Conservation (phyloP, 2,888 invertebrate species). For the Oegoconia quadripuncta region DNA sequence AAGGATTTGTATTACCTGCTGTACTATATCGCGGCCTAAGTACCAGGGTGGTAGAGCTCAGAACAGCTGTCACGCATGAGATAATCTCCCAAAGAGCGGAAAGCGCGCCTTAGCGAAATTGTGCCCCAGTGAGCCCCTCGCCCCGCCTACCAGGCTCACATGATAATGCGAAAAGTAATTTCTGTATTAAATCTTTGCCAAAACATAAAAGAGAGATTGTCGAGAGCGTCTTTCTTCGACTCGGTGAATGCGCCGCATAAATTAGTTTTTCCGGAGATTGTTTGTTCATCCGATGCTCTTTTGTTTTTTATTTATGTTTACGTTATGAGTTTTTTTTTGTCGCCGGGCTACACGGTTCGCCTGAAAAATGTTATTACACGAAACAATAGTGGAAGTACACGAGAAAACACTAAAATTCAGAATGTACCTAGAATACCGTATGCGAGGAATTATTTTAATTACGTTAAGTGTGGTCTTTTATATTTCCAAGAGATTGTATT, state of each 20-base stretch:
- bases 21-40: slow-evolving; percentile 33
- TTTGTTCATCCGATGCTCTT: slow-evolving; percentile 62
- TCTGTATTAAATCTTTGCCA: slow-evolving; percentile 72
- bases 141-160: slow-evolving; percentile 56
- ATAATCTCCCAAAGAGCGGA: slow-evolving; percentile 56
- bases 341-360: slow-evolving; percentile 24
- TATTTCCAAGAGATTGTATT: slow-evolving; percentile 30
- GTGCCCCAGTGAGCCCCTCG: slow-evolving; percentile 48
- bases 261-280: slow-evolving; percentile 76
- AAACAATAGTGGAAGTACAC: slow-evolving; percentile 19
- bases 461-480: slow-evolving; percentile 20
- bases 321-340: slow-evolving; percentile 54
- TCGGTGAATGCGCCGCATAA: slow-evolving; percentile 65
- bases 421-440: slow-evolving; percentile 11
- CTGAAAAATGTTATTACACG: slow-evolving; percentile 18
- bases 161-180: slow-evolving; percentile 74
- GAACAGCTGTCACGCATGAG: slow-evolving; percentile 70
- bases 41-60: slow-evolving; percentile 43
- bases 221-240: slow-evolving; percentile 49
- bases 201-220: slow-evolving; percentile 71
- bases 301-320: slow-evolving; percentile 60
- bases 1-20: slow-evolving; percentile 2
- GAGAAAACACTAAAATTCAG: slow-evolving; percentile 3
- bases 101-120: slow-evolving; percentile 45
- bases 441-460: slow-evolving; percentile 35